Conservation (phyloP, 1,140 invertebrate genomes). For the Drosophila nannoptera region DNA sequence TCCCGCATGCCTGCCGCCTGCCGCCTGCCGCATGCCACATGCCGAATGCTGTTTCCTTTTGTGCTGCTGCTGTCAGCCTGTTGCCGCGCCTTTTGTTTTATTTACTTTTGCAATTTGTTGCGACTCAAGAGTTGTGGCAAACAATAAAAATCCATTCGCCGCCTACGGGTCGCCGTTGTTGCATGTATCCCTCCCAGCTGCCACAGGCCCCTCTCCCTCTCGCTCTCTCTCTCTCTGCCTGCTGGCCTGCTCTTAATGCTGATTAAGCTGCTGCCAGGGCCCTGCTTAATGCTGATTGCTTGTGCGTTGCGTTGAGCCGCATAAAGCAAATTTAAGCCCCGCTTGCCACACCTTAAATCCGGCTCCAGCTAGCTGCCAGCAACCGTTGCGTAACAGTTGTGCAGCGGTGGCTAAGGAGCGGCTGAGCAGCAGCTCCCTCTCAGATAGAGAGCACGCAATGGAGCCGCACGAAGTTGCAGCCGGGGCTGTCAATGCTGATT, state of each 20-base stretch:
- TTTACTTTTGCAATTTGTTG: constrained; percentile 74
- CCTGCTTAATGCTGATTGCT: constrained; percentile 51
- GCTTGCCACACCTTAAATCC: constrained; percentile 13
- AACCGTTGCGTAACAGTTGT: no score
- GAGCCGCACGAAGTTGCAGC: constrained; percentile 60
- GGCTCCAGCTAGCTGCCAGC: constrained; percentile 7
- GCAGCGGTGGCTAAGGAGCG: not conserved
- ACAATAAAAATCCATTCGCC: constrained; percentile 71
- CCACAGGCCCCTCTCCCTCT: not conserved
- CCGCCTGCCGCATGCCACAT: constrained; percentile 6
- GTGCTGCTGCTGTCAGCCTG: constrained; percentile 19
- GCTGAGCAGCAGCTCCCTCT: constrained; percentile 36
- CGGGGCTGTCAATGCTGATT: constrained; percentile 73
- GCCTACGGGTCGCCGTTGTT: constrained; percentile 17
- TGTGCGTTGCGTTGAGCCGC: constrained; percentile 22
- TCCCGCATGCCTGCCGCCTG: not conserved
- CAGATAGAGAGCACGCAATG: constrained; percentile 33
- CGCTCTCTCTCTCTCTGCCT: constrained; percentile 7
- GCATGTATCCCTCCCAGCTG: constrained; percentile 17
- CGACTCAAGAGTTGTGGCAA: constrained; percentile 30
- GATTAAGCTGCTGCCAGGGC: constrained; percentile 54
- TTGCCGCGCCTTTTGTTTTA: constrained; percentile 59
- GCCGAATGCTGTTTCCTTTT: constrained; percentile 7
- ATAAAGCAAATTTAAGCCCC: constrained; percentile 29
- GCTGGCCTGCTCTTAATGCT: constrained; percentile 58